These are phyloP conservation scores for Ormyrus labotus DNA, from an alignment of 2,888 invertebrate genomes.

Conservation along the genomic window DNA sequence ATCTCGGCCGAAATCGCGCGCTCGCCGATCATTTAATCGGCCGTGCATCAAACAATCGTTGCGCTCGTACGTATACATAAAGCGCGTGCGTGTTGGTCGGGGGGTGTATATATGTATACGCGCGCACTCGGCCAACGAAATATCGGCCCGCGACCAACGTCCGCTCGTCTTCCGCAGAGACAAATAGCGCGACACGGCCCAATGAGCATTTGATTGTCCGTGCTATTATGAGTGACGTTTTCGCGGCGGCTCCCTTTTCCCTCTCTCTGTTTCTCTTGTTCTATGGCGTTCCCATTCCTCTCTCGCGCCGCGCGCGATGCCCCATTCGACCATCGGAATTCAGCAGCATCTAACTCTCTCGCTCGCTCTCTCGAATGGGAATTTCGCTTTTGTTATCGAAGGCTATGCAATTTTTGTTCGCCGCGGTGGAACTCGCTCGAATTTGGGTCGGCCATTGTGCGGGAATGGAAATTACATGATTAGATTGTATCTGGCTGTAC, in stretches of 20 bases:
- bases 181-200: constrained; percentile 69
- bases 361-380: constrained; percentile 21
- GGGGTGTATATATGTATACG: neutral
- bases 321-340: constrained; percentile 34
- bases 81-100: too few relatives aligned
- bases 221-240: constrained; percentile 72
- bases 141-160: constrained; percentile 57
- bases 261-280: constrained; percentile 27
- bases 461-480: too few relatives aligned
- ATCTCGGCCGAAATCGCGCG: constrained; percentile 63
- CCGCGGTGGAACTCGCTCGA: neutral
- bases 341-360: constrained; percentile 21
- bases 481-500: too few relatives aligned
- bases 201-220: constrained; percentile 74
- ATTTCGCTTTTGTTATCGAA: constrained; percentile 38
- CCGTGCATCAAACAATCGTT: constrained; percentile 73
- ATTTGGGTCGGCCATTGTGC: constrained; percentile 4
- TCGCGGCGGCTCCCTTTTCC: constrained; percentile 56
- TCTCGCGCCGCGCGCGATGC: neutral
- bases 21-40: constrained; percentile 72
- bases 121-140: constrained; percentile 13
- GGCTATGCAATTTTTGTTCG: constrained; percentile 19
- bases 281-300: constrained; percentile 23
- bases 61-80: constrained; percentile 55
- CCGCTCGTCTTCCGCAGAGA: constrained; percentile 72